Percentiles rank a stretch among this genome's conserved stretches.
phyloP scores from a whole-genome alignment of 1,140 invertebrate species.

The Drosophila gunungcola region DNA sequence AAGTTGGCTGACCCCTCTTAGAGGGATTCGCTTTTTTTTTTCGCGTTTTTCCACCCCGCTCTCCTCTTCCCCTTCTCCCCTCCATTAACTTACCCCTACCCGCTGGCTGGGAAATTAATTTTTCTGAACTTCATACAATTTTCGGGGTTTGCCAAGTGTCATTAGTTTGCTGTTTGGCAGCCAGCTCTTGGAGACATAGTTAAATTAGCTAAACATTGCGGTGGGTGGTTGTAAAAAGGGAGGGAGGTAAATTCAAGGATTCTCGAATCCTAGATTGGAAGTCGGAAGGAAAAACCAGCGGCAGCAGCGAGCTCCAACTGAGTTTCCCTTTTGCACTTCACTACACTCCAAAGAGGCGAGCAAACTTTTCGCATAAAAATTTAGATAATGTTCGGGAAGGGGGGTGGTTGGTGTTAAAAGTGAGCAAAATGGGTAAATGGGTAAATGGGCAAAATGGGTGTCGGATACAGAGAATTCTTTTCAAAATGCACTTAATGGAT shows the following conservation, averaged over 20 bases:
- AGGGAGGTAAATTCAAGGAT: not conserved
- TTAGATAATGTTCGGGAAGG: conserved; percentile 66
- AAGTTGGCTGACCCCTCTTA: conserved; percentile 71
- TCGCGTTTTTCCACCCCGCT: no score
- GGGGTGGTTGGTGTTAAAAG: no score
- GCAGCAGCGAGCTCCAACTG: conserved; percentile 12
- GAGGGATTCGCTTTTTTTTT: not conserved
- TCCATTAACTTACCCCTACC: no score
- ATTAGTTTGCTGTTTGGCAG: conserved; percentile 79
- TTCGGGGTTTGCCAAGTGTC: conserved; percentile 68
- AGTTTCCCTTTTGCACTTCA: conserved; percentile 75
- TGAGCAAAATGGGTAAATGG: conserved; percentile 3
- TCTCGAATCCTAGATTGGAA: not conserved
- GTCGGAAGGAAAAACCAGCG: not conserved
- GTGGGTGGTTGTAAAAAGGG: conserved; percentile 20
- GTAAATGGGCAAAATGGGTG: conserved; percentile 2
- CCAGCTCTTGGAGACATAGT: conserved; percentile 67
- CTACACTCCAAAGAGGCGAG: conserved; percentile 42
- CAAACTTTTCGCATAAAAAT: conserved; percentile 80
- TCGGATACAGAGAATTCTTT: conserved; percentile 9
- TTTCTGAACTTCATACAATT: conserved; percentile 54
- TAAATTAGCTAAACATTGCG: conserved; percentile 82
- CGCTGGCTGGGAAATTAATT: conserved; percentile 66
- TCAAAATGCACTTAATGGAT: conserved; percentile 52
- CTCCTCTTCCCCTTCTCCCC: no score